phyloP scores from a whole-genome alignment of 2,113 vertebrate species.

The Machaerirhynchus nigripectus region DNA sequence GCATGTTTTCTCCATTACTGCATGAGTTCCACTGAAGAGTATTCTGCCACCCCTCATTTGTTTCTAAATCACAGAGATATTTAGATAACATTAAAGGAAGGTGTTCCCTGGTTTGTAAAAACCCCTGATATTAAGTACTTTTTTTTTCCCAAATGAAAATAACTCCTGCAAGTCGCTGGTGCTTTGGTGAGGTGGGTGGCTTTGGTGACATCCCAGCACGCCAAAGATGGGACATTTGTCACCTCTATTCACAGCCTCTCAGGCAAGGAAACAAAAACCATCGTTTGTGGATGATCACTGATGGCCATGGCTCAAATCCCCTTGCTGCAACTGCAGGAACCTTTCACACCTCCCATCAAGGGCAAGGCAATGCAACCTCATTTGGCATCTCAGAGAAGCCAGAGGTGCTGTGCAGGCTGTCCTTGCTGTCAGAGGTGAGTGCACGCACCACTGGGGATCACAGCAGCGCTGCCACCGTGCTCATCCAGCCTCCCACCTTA shows the following conservation, averaged over 20 bases:
- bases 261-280: not conserved
- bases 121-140: not conserved
- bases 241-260: not conserved
- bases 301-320: not conserved
- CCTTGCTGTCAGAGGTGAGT: not conserved
- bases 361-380: not conserved
- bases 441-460: accelerated
- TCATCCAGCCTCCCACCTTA: too few relatives aligned
- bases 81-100: not conserved
- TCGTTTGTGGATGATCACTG: not conserved
- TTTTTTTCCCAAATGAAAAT: not conserved
- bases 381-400: not conserved
- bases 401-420: not conserved
- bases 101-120: not conserved
- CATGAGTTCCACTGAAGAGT: not conserved
- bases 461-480: not conserved
- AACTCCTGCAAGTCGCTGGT: not conserved
- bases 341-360: not conserved
- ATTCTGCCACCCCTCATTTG: not conserved
- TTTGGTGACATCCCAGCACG: not conserved
- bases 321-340: not conserved
- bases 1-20: not conserved
- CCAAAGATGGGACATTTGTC: not conserved
- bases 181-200: not conserved
- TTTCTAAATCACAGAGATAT: not conserved